Conservation (phyloP, 2,888 invertebrate genomes). For the Melolontha melolontha region DNA sequence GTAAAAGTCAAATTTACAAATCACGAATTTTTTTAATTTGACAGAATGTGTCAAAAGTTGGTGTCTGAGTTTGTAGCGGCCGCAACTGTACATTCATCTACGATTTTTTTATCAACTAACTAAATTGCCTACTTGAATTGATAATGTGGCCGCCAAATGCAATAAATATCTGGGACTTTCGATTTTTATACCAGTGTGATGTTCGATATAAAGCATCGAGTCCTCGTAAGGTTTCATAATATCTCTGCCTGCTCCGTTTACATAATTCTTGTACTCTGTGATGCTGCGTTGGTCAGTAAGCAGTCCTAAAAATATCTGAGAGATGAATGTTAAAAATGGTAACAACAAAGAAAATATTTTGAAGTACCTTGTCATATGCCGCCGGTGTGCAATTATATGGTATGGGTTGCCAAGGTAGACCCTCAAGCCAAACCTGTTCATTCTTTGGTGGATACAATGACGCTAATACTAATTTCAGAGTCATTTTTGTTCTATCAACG, state of each 20-base stretch:
- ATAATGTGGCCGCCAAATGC: constrained; percentile 58
- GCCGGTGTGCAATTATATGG: constrained; percentile 20
- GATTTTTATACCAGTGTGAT: constrained; percentile 54
- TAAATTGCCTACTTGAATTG: constrained; percentile 9
- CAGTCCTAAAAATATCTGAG: no score
- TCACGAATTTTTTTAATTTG: no score
- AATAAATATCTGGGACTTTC: constrained; percentile 55
- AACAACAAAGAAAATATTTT: no score
- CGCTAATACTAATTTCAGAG: constrained; percentile 38
- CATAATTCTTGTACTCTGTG: no score
- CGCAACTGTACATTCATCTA: no score
- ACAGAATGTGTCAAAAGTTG: no score
- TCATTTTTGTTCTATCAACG: constrained; percentile 33
- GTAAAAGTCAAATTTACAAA: no score
- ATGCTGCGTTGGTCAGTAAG: no score
- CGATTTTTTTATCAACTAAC: no score
- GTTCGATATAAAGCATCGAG: constrained; percentile 12
- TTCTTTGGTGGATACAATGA: constrained; percentile 33
- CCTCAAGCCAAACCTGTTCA: constrained; percentile 20
- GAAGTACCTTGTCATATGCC: constrained; percentile 13
- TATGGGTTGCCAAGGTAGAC: constrained; percentile 40
- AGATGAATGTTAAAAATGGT: no score
- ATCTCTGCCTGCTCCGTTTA: neutral
- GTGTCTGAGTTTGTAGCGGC: no score
- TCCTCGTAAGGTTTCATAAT: constrained; percentile 18